These are phyloP conservation scores for Morus bassanus DNA, from an alignment of 2,797 vertebrate species.

Conservation along the genomic window DNA sequence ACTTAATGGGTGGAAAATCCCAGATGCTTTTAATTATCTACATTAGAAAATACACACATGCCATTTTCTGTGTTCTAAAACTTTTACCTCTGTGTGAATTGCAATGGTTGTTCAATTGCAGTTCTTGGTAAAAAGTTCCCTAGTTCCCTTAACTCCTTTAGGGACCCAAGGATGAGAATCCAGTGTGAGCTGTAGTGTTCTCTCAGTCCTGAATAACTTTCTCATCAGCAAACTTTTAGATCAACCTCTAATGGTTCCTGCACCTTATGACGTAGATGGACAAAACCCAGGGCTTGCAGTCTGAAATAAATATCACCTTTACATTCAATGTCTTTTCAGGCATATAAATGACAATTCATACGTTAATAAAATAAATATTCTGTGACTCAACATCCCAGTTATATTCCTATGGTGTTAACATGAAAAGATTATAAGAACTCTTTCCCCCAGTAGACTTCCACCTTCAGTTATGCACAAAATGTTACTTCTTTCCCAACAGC, in stretches of 20 bases:
- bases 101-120: not conserved
- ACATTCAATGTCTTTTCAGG: not conserved
- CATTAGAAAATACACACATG: not conserved
- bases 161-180: not conserved
- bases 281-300: not conserved
- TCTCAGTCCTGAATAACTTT: not conserved
- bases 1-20: not conserved
- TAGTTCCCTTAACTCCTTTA: not conserved
- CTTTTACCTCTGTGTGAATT: not conserved
- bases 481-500: not conserved
- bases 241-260: not conserved
- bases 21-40: not conserved
- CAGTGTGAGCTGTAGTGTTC: not conserved
- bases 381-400: not conserved
- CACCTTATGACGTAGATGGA: not conserved
- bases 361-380: not conserved
- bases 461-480: not conserved
- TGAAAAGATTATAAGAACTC: not conserved
- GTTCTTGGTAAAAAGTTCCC: not conserved
- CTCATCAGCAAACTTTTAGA: not conserved
- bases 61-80: not conserved
- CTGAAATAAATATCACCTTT: not conserved
- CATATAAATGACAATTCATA: not conserved
- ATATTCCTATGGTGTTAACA: not conserved
- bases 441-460: not conserved